Conservation (phyloP, 2,888 invertebrate species). For the Anoplius nigerrimus region DNA sequence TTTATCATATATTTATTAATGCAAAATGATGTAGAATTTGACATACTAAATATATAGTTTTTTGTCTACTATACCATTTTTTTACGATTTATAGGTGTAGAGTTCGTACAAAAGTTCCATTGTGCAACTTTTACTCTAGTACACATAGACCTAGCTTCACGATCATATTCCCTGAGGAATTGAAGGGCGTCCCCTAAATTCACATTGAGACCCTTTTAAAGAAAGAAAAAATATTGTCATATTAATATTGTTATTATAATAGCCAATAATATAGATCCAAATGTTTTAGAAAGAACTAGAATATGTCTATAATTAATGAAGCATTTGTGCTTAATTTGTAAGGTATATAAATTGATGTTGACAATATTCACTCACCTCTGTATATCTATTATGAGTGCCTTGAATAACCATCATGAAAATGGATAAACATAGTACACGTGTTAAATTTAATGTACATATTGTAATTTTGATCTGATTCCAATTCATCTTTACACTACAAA, state of each 20-base stretch:
- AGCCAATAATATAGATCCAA: too few relatives aligned
- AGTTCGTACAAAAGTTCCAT: constrained; percentile 87
- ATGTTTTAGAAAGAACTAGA: too few relatives aligned
- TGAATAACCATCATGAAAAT: background rate
- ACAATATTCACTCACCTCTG: constrained; percentile 58
- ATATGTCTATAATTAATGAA: too few relatives aligned
- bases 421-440: too few relatives aligned
- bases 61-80: constrained; percentile 77
- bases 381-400: constrained; percentile 53
- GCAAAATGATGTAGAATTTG: background rate
- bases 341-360: background rate
- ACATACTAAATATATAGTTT: background rate
- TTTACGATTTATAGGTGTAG: constrained; percentile 83
- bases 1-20: constrained; percentile 2
- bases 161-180: constrained; percentile 84
- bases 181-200: constrained; percentile 83
- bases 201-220: constrained; percentile 79
- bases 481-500: too few relatives aligned
- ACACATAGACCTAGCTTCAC: constrained; percentile 84
- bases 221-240: too few relatives aligned
- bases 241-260: too few relatives aligned
- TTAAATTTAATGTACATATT: too few relatives aligned
- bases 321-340: too few relatives aligned
- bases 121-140: constrained; percentile 83
- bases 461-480: too few relatives aligned